Base-by-base conservation (phyloP, 2,797 vertebrate genomes). In the Odontamblyopus rebecca region DNA sequence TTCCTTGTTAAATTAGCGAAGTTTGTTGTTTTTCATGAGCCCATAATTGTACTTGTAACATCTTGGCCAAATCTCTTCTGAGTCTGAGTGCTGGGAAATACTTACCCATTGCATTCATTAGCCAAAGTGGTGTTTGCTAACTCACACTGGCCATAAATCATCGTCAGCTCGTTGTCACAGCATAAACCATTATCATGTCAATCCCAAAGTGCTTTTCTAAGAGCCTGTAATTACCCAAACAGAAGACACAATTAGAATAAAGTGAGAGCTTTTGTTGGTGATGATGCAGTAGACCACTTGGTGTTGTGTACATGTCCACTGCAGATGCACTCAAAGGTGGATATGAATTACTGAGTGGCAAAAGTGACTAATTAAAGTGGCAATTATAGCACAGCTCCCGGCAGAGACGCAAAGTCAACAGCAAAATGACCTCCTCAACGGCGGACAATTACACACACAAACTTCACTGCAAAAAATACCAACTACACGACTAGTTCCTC, bases 361-460 rank as follows among this genome's bases (percentile, higher is more conserved):
- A 91, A 90, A 86, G 77, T 86, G 84, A 90, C 90, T 89, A 92
- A 93, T 92, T 91, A 92, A 80, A 84, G 85, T 65, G 87, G 88
- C 87, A 91, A 91, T 93, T 92, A 92, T 88, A 83, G 60, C 79
- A 78, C 75, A 9, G 72, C 86, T 91, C 86, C 76, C 82, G 54
- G 86, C 81, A 85, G 88, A 82, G 85, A 88, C 79, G 76, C 27
- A 11, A 78, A 89, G 88, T 91, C 87, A 91, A 89, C 86, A 89
- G 85, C 82, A 72, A 85, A 87, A 90, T 90, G 89, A 92, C 88
- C 91, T 85, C 84, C 80, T 69, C 68, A 62, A 35, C 57, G 2
- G 51, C 38, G 65, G 73, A 68, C 67, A 61, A 35, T 63, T 41
- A 41, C 6, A 23, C 61, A n/a, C 48, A 71, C 29, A 26, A 53